A percentile compares a stretch with the other conserved stretches of the same genome.
phyloP scores from a whole-genome alignment of 1,140 invertebrate genomes.

The Diploscapter pachys region DNA sequence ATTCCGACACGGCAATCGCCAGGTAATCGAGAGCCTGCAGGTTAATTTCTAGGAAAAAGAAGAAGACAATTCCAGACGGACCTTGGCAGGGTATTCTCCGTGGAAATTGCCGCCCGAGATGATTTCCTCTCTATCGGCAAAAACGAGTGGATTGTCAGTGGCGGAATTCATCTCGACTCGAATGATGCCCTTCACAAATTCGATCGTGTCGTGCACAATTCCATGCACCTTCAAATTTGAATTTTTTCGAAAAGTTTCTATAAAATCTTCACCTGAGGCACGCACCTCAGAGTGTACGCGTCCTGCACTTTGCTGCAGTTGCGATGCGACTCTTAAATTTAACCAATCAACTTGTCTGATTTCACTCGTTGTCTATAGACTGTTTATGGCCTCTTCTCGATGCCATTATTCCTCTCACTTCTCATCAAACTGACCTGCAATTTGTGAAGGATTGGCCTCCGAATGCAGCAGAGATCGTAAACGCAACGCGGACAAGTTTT shows the following conservation, averaged over 20 bases:
- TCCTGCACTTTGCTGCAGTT: conserved; percentile 74
- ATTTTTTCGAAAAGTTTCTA: conserved; percentile 33
- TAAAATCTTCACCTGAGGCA: conserved; percentile 66
- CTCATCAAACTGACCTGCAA: conserved; percentile 64
- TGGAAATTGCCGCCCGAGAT: conserved; percentile 72
- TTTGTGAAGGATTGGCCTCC: conserved; percentile 70
- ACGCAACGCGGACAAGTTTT: conserved; percentile 67
- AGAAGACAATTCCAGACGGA: conserved; percentile 35
- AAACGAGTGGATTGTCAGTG: conserved; percentile 74
- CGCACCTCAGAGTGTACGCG: conserved; percentile 72
- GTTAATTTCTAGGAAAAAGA: neutral
- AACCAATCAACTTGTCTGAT: conserved; percentile 12
- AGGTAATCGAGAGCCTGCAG: conserved; percentile 69
- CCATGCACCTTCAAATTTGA: conserved; percentile 64
- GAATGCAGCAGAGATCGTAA: conserved; percentile 71
- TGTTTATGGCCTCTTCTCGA: neutral
- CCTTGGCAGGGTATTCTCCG: conserved; percentile 75
- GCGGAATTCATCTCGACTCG: conserved; percentile 72
- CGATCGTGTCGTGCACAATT: conserved; percentile 71
- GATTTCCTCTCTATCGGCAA: conserved; percentile 70
- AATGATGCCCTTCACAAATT: conserved; percentile 69
- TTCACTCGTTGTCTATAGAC: neutral
- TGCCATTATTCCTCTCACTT: neutral
- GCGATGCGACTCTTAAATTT: conserved; percentile 63
- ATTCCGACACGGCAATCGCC: conserved; percentile 72